Base-by-base conservation (phyloP, 2,113 vertebrate species). In the Xenus cinereus region DNA sequence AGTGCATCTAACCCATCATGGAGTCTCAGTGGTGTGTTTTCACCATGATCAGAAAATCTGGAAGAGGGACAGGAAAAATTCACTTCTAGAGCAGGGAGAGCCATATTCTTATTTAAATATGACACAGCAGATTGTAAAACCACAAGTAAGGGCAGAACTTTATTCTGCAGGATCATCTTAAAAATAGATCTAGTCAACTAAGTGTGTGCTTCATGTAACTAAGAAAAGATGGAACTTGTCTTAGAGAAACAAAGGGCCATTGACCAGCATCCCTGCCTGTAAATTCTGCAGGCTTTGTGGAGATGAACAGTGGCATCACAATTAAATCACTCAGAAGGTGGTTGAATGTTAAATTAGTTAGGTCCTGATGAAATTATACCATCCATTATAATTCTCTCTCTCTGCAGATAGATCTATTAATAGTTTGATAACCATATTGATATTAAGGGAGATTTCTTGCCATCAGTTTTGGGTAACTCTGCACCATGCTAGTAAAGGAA, bases 271-370 rank as follows among this genome's bases (percentile, higher is more conserved):
- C 33, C 20, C 41, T 88, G 50, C 16, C 30, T 85, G 27, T 73
- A 64, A 69, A n/a, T 88, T 82, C 50, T 69, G 37, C 37, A 59
- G 60, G 45, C 18, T 88, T 68, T 35, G 28, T 79, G 62, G 91
- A 79, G 2, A 12, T 20, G 33, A 85, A 71, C 23, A 77, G 63
- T 69, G 51, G 10, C n/a, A 45, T 57, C 7, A 2, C 57, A 82
- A 32, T 84, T 46, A 76, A 56, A 67, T 76, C 35, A 33, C 26
- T 66, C 21, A 59, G 50, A 86, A 39, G 45, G 32, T 23, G 20
- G 32, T 28, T 79, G n/a, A 66, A 74, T 73, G 33, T 95, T 79
- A 72, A 76, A 48, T 87, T 69, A 91, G 12, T 76, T 83, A 85
- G 32, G 51, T 53, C 8, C 41, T 57, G 12, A 50, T 80, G 14